phyloP scores from a whole-genome alignment of 2,888 invertebrate genomes.

The Myopa tessellatipennis region DNA sequence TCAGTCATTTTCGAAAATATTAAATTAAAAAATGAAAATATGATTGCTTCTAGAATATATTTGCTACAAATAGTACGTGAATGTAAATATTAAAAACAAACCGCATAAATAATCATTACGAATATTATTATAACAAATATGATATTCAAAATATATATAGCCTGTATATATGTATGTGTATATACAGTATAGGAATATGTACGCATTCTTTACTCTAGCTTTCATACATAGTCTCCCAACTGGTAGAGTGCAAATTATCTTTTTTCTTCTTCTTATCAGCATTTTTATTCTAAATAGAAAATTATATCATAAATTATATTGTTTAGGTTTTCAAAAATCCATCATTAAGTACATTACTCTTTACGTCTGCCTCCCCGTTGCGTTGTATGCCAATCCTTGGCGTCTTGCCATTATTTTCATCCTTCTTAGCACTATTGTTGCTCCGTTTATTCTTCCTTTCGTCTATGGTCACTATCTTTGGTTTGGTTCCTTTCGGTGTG shows the following conservation, averaged over 20 bases:
- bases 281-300: neutral
- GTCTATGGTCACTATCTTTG: constrained; percentile 42
- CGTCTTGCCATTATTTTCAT: neutral
- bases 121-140: too few relatives aligned
- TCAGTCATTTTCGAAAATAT: too few relatives aligned
- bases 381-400: constrained; percentile 34
- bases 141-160: neutral
- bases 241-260: constrained; percentile 37
- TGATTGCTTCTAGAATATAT: too few relatives aligned
- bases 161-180: neutral
- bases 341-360: constrained; percentile 50
- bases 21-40: too few relatives aligned
- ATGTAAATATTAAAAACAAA: too few relatives aligned
- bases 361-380: constrained; percentile 38
- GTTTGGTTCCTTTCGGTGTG: constrained; percentile 38
- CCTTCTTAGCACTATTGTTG: constrained; percentile 4
- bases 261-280: neutral
- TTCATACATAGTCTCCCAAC: constrained; percentile 51
- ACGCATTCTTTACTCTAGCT: constrained; percentile 25
- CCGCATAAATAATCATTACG: too few relatives aligned
- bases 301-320: neutral
- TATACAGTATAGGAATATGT: neutral
- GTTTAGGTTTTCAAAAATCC: neutral
- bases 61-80: too few relatives aligned
- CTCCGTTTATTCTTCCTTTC: constrained; percentile 37